Conservation (phyloP, 2,888 invertebrate genomes). For the Chloroclystis v-ata region DNA sequence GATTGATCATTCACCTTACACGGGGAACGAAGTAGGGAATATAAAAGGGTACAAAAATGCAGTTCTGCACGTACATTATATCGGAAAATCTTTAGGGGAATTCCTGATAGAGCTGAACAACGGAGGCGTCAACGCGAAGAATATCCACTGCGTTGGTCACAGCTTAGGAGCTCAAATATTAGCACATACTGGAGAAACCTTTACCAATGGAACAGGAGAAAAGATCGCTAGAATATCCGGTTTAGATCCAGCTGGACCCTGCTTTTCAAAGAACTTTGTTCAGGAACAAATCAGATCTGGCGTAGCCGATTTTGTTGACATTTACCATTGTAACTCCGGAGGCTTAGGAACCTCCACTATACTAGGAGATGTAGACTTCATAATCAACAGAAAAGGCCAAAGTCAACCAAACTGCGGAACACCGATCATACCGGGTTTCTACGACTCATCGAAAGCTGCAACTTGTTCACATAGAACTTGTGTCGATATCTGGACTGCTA, state of each 20-base stretch:
- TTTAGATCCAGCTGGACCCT: conserved; percentile 31
- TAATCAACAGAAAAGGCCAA: conserved; percentile 67
- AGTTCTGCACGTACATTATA: conserved; percentile 32
- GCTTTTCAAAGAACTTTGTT: conserved; percentile 25
- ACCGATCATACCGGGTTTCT: conserved; percentile 45
- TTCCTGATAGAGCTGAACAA: conserved; percentile 25
- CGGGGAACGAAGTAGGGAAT: conserved; percentile 25
- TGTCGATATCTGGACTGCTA: conserved; percentile 45
- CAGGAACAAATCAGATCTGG: conserved; percentile 49
- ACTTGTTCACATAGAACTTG: conserved; percentile 52
- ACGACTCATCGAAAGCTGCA: conserved; percentile 49
- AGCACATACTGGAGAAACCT: conserved; percentile 22
- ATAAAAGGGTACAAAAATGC: conserved; percentile 33
- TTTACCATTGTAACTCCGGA: conserved; percentile 69
- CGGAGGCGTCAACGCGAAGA: conserved; percentile 26
- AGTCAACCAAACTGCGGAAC: conserved; percentile 71
- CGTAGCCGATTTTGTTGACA: conserved; percentile 68
- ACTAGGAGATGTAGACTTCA: conserved; percentile 66
- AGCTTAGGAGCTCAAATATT: conserved; percentile 35
- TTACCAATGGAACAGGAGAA: conserved; percentile 20
- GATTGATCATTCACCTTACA: conserved; percentile 34
- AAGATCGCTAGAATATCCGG: conserved; percentile 30
- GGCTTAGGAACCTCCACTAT: conserved; percentile 50
- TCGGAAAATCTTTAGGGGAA: conserved; percentile 31
- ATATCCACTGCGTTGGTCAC: conserved; percentile 33